Percentiles rank a stretch among this genome's conserved stretches.
These are phyloP conservation scores for Celastrina argiolus DNA, from an alignment of 2,888 invertebrate species.

Conservation along the genomic window DNA sequence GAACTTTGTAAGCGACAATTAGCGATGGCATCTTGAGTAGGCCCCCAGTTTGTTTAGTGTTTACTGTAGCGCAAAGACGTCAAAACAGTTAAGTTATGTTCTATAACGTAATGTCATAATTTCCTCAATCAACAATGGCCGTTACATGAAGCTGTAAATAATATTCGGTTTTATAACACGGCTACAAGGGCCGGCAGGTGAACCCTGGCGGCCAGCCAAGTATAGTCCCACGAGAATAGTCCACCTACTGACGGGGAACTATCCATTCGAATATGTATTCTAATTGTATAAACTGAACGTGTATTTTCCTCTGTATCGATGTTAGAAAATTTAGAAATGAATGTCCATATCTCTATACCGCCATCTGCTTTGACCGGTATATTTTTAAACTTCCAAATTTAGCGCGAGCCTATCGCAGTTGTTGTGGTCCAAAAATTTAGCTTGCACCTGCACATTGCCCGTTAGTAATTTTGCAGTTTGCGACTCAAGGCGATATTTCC, in stretches of 20 bases:
- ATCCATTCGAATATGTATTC: slow-evolving; percentile 34
- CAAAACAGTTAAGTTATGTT: not conserved
- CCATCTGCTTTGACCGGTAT: slow-evolving; percentile 61
- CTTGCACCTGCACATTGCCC: not conserved
- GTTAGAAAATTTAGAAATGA: slow-evolving; percentile 46
- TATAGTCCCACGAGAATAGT: slow-evolving; percentile 55
- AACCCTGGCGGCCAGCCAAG: slow-evolving; percentile 63
- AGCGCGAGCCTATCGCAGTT: not conserved
- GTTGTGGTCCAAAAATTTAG: not conserved
- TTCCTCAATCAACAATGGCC: slow-evolving; percentile 18
- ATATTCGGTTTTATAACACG: slow-evolving; percentile 61
- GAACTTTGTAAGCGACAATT: no score
- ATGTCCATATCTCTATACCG: slow-evolving; percentile 62
- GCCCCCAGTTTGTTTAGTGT: not conserved
- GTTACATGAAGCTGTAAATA: slow-evolving; percentile 54
- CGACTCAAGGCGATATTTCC: no score
- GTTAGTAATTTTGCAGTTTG: no score
- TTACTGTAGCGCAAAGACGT: not conserved
- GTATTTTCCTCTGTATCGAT: slow-evolving; percentile 34
- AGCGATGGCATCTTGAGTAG: no score
- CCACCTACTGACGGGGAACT: slow-evolving; percentile 44
- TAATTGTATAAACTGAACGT: slow-evolving; percentile 38
- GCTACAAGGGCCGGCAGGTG: slow-evolving; percentile 70
- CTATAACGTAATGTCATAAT: slow-evolving; percentile 16
- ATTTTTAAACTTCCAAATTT: slow-evolving; percentile 46